phyloP scores from a whole-genome alignment of 2,797 vertebrate genomes.

The Tokudaia tokunoshimensis region DNA sequence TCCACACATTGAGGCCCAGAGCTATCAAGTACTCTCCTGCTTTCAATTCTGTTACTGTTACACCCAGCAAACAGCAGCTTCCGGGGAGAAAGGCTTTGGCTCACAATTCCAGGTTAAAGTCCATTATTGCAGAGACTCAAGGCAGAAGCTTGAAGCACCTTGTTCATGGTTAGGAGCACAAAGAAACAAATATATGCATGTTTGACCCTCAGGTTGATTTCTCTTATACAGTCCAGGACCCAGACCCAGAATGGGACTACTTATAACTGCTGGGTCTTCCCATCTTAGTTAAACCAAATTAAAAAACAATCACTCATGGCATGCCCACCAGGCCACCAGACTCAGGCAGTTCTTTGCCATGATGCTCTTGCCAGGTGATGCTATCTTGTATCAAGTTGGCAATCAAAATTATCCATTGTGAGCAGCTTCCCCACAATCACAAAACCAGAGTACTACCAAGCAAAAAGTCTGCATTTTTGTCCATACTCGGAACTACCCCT shows the following conservation, averaged over 20 bases:
- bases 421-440: neutral
- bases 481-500: neutral
- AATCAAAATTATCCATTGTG: neutral
- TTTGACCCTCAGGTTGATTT: too few relatives aligned
- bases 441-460: neutral
- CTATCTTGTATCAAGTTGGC: too few relatives aligned
- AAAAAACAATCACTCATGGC: neutral
- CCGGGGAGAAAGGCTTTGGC: neutral
- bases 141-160: neutral
- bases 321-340: neutral
- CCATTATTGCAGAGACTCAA: neutral
- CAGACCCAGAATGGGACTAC: neutral
- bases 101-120: neutral
- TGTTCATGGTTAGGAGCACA: neutral
- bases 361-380: neutral
- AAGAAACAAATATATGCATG: neutral
- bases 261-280: neutral
- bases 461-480: neutral
- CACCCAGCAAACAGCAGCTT: neutral
- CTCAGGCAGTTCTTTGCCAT: neutral
- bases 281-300: neutral
- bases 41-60: neutral
- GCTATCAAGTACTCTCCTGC: neutral
- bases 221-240: neutral
- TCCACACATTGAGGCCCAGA: neutral